Base-by-base conservation (phyloP, 2,797 vertebrate species). In the Oceanodroma leucorhoa region DNA sequence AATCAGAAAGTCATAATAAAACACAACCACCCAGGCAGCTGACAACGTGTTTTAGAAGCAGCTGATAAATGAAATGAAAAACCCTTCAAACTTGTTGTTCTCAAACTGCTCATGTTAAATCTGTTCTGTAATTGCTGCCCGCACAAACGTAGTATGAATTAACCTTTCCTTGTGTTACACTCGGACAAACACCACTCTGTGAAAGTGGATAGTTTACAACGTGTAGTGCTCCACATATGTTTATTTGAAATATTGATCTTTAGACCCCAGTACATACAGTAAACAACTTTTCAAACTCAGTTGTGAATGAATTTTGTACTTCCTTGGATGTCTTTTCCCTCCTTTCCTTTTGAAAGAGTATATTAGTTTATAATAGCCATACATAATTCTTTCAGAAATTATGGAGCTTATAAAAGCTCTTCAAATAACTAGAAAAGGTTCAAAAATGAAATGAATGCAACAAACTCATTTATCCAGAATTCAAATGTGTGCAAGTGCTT, bases 1-100 rank as follows among this genome's bases (percentile, higher is more conserved):
- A 84, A 86, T 90, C 77, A 83, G 30, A 72, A 86, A 89, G 51
- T 85, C 72, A 23, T 54, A 64, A 73, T 75, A 70, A 93, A 94
- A 29, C 46, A 50, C n/a, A 70, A 57, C 41, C 77, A 82, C 30
- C 13, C 26, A 53, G 81, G 51, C 64, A 93, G 87, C 54, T 92
- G 87, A 79, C 53, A 71, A 34, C 22, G 36, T 62, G 30, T 73
- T 93, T 75, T 83, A 83, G 71, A 82, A 91, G 66, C 45, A 80
- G 83, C 64, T 73, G 69, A 82, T 36, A 89, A 70, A 72, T 43
- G 17, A 78, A 73, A 86, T 22, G 11, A 81, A 94, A 89, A 83
- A 2, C 32, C 64, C 6, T 90, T 90, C 85, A 86, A 75, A 67
- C 27, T 70, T 69, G 40, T 70, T 69, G 40, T 82, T 86, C 70